Conservation (phyloP, 1,140 invertebrate species). For the Solen grandis region DNA sequence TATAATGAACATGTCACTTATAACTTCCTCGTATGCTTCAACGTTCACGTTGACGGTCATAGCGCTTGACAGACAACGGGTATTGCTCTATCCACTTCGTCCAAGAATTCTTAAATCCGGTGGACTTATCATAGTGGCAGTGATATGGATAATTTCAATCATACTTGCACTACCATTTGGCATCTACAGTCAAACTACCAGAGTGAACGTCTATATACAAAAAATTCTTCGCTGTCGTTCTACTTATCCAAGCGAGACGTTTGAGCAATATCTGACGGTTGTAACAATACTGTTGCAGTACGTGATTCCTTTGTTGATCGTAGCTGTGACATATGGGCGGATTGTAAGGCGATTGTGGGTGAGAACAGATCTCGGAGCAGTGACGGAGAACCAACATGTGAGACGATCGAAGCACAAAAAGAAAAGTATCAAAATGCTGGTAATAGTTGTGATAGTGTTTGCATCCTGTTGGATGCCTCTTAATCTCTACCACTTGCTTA, state of each 20-base stretch:
- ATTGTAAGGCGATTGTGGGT: slow-evolving; percentile 76
- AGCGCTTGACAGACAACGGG: slow-evolving; percentile 82
- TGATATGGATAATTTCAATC: slow-evolving; percentile 82
- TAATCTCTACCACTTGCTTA: slow-evolving; percentile 82
- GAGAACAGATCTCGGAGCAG: slow-evolving; percentile 72
- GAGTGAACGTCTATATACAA: slow-evolving; percentile 54
- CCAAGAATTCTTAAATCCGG: slow-evolving; percentile 78
- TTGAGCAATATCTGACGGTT: slow-evolving; percentile 80
- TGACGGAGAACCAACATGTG: slow-evolving; percentile 72
- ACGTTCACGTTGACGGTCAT: slow-evolving; percentile 83
- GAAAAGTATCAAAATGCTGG: slow-evolving; percentile 81
- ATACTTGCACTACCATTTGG: slow-evolving; percentile 82
- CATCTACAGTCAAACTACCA: slow-evolving; percentile 77
- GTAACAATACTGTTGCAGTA: slow-evolving; percentile 82
- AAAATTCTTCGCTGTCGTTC: slow-evolving; percentile 77
- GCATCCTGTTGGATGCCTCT: slow-evolving; percentile 83
- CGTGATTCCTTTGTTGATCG: slow-evolving; percentile 82
- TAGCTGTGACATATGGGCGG: slow-evolving; percentile 79
- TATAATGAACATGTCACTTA: slow-evolving; percentile 82
- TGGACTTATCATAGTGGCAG: slow-evolving; percentile 77
- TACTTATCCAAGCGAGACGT: slow-evolving; percentile 70
- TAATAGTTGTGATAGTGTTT: slow-evolving; percentile 82
- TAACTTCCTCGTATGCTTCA: slow-evolving; percentile 82
- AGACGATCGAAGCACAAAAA: slow-evolving; percentile 74
- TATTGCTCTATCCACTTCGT: slow-evolving; percentile 82